phyloP scores from a whole-genome alignment of 2,888 invertebrate genomes.

The Aquatica leii region DNA sequence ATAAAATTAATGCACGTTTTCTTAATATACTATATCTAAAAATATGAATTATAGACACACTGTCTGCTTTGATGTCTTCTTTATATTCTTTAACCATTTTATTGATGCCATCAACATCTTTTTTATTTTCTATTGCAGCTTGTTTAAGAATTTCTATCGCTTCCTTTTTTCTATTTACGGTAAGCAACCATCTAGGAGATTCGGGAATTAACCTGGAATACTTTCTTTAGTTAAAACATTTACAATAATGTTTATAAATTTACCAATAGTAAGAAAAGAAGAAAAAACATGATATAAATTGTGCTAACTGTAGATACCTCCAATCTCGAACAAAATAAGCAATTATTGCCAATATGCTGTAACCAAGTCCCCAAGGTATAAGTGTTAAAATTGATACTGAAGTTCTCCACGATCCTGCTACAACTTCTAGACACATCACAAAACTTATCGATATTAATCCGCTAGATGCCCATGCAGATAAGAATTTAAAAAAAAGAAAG shows the following conservation, averaged over 20 bases:
- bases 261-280: constrained; percentile 5
- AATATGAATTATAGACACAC: constrained; percentile 50
- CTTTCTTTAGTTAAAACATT: too few relatives aligned
- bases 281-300: constrained; percentile 62
- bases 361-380: constrained; percentile 69
- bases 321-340: constrained; percentile 69
- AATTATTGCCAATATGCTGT: constrained; percentile 65
- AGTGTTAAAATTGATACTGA: constrained; percentile 69
- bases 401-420: constrained; percentile 69
- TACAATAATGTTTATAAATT: too few relatives aligned
- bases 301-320: constrained; percentile 62
- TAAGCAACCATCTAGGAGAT: constrained; percentile 70
- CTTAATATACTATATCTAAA: constrained; percentile 64
- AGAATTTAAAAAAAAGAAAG: constrained; percentile 66
- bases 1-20: constrained; percentile 62
- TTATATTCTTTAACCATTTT: constrained; percentile 43
- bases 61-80: too few relatives aligned
- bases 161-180: constrained; percentile 63
- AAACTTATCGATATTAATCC: constrained; percentile 72
- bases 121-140: constrained; percentile 53
- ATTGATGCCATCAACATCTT: constrained; percentile 47
- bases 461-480: constrained; percentile 68
- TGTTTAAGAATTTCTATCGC: constrained; percentile 61
- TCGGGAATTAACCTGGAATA: constrained; percentile 63
- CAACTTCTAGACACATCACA: constrained; percentile 71